Base-by-base conservation (phyloP, 2,113 vertebrate species). In the Chaetorhynchus papuensis region DNA sequence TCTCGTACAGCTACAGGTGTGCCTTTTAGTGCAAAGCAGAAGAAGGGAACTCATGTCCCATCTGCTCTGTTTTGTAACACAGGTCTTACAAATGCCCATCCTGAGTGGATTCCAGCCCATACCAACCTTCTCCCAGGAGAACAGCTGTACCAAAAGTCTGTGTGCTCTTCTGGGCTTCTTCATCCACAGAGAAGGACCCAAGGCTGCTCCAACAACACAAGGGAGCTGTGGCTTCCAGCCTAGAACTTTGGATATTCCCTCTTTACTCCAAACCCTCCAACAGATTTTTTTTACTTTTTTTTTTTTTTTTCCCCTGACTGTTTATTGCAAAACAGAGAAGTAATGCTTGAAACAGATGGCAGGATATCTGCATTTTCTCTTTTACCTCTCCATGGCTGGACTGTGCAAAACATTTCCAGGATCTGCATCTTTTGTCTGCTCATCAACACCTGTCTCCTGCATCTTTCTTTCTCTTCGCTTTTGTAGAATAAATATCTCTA, bases 21-120 rank as follows among this genome's bases (percentile, higher is more conserved):
- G 33, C 13, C 14, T 89, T 64, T 70, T n/a, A 61, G 31, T 23
- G 9, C 21, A 65, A 78, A 85, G 35, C 3, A 7, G 72, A 89
- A 60, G 22, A 61, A 9, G 13, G 45, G 80, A 72, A 90, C 10
- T 95, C 77, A 78, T 30, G 20, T 28, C 17, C 23, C 54, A 90
- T 20, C 77, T 90, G 74, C 27, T 53, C 69, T 64, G 18, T 92
- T 54, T 41, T 2, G 0, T 65, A 87, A 81, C 15, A 69, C 30
- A 78, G 9, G 21, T 61, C 54, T 87, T 92, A 77, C 41, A 90
- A 93, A 96, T 42, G 24, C 20, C 9, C 42, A 49, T 83, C 18
- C 47, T 9, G 11, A 54, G 20, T 17, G 15, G 6, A 59, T 91
- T 91, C 69, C 59, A 90, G 53, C 6, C n/a, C 22, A 45, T 49